Evolutionary conservation across 2,888 invertebrate genomes (phyloP), one percentile per base, ranked within the genome.

Genomic region (Nemurella pictetii): DNA sequence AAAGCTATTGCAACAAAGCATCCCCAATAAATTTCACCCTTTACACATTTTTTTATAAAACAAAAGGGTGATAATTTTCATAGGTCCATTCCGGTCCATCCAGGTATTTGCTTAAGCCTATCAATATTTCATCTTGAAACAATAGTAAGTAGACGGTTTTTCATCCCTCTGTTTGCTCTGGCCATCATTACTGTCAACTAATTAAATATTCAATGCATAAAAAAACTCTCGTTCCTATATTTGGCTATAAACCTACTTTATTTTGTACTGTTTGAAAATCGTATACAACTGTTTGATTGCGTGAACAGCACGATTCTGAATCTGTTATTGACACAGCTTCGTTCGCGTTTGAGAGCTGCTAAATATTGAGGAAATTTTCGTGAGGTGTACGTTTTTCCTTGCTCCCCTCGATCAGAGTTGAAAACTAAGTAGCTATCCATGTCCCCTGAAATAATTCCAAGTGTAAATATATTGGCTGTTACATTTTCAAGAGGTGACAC

Each of bases 171-270:
- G 82, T 72, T 82, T 72, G 82, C 29, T 55, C 28, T 82, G 27
- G 27, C 27, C 82, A 29, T 82, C 82, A 82, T 36, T 29, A 82
- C 29, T 82, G 82, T 82, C 82, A 55, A 82, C 84, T 80, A 84
- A 85, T 85, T 83, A 83, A 85, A 84, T 85, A 85, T 85, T 84
- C 85, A 78, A 85, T 78, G 83, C 84, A 85, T 85, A 83, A 85
- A 84, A 55, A n/a, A 55, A 80, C 36, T 35, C 83, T 84, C 83
- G 84, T 74, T 83, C 73, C 83, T n/a, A n/a, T n/a, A n/a, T n/a
- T n/a, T n/a, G n/a, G n/a, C n/a, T n/a, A n/a, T n/a, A n/a, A n/a
- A n/a, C n/a, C 9, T 55, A 55, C 55, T 55, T 55, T 55, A 12
- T 20, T 55, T 55, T 55, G 55, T 20, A 55, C 55, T 2, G 55